Conservation (phyloP, 2,797 vertebrate genomes). For the Botia almorhae region DNA sequence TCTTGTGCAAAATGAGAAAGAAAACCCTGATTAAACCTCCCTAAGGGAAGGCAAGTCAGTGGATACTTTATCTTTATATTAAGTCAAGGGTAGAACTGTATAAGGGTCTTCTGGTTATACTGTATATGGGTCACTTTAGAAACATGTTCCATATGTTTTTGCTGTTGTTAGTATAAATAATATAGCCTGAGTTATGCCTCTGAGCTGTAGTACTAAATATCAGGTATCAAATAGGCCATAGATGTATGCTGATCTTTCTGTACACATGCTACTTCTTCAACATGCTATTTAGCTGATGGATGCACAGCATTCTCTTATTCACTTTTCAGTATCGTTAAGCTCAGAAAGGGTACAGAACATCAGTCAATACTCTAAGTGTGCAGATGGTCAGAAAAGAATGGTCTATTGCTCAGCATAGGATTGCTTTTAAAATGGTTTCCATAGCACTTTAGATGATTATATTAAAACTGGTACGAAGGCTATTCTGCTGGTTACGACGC, state of each 20-base stretch:
- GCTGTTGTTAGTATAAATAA: constrained; percentile 40
- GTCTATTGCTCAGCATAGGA: neutral
- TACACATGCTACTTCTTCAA: constrained; percentile 22
- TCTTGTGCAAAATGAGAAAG: too few relatives aligned
- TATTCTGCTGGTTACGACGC: neutral
- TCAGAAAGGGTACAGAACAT: constrained; percentile 13
- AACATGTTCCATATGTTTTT: neutral
- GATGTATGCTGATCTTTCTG: constrained; percentile 8
- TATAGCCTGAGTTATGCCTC: constrained; percentile 17
- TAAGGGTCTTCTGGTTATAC: neutral
- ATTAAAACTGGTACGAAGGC: neutral
- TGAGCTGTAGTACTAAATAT: constrained; percentile 17
- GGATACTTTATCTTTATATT: neutral
- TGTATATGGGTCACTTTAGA: neutral
- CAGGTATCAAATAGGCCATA: constrained; percentile 34
- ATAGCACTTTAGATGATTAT: constrained; percentile 17
- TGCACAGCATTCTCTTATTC: constrained; percentile 37
- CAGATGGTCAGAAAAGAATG: constrained; percentile 1
- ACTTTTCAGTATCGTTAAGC: constrained; percentile 36
- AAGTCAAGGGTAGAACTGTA: neutral
- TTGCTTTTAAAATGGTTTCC: neutral
- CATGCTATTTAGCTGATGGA: constrained; percentile 23
- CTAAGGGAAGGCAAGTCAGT: too few relatives aligned
- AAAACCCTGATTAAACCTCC: too few relatives aligned
- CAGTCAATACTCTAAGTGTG: constrained; percentile 22